phyloP scores from a whole-genome alignment of 1,140 invertebrate species.

The Orius insidiosus region DNA sequence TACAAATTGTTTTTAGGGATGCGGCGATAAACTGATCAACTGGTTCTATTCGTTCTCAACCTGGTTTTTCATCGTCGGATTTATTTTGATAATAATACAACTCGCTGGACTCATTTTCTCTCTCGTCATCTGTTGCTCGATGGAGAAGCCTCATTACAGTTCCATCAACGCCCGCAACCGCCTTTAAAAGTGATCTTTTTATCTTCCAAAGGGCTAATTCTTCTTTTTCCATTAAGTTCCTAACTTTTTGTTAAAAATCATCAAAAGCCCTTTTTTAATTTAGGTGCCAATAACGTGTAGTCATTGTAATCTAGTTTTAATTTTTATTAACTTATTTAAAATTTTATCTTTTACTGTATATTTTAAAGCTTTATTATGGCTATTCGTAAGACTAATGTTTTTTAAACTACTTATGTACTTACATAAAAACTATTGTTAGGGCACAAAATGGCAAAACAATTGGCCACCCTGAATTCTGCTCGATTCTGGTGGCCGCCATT shows the following conservation, averaged over 20 bases:
- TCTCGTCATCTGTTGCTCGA: constrained; percentile 57
- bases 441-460: too few species aligned
- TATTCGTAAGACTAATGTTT: too few species aligned
- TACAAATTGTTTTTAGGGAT: constrained; percentile 38
- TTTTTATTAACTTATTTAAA: too few species aligned
- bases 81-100: constrained; percentile 47
- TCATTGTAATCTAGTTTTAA: too few species aligned
- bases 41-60: constrained; percentile 38
- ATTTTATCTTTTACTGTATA: too few species aligned
- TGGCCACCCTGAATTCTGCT: too few species aligned
- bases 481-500: too few species aligned
- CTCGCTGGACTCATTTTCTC: constrained; percentile 60
- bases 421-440: too few species aligned
- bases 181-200: constrained; percentile 4
- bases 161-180: constrained; percentile 8
- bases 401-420: too few species aligned
- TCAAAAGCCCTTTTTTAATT: neutral
- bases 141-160: constrained; percentile 26
- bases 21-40: constrained; percentile 46
- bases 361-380: too few species aligned
- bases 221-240: neutral
- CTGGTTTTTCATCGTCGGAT: constrained; percentile 41
- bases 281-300: neutral
- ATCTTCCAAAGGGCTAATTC: neutral
- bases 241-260: constrained; percentile 1